phyloP scores from a whole-genome alignment of 2,113 vertebrate genomes.

The Ammodytes marinus region DNA sequence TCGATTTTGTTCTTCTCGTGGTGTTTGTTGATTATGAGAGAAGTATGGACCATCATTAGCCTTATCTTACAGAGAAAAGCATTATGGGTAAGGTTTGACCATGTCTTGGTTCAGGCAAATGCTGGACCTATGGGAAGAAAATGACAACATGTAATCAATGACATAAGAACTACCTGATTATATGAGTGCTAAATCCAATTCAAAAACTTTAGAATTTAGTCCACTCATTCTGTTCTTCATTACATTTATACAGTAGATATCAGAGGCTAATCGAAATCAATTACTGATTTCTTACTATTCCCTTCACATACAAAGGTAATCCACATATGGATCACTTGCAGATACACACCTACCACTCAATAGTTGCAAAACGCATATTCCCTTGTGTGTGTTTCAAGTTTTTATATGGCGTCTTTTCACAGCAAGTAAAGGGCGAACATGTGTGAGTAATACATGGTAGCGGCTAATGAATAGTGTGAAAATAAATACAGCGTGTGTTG shows the following conservation, averaged over 20 bases:
- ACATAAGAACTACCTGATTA: not conserved
- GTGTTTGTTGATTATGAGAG: not conserved
- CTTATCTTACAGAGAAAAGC: not conserved
- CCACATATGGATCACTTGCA: too few species aligned
- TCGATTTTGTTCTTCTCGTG: not conserved
- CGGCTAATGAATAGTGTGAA: not conserved
- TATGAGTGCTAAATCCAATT: not conserved
- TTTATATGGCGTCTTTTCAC: not conserved
- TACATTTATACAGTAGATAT: not conserved
- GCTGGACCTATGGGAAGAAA: not conserved
- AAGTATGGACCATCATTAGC: not conserved
- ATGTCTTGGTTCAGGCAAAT: not conserved
- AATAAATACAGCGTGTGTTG: not conserved
- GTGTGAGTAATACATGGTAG: not conserved
- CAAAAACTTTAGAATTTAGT: not conserved
- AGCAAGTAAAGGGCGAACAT: not conserved
- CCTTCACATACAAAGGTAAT: not conserved
- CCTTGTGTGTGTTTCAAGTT: too few species aligned
- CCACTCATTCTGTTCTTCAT: not conserved
- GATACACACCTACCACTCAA: not conserved
- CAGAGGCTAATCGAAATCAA: constrained; percentile 2
- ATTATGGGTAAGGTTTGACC: not conserved
- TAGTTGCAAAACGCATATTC: not conserved
- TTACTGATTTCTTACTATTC: not conserved
- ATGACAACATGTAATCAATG: not conserved